Base-by-base conservation (phyloP, 1,140 invertebrate genomes). In the Radopholus similis region DNA sequence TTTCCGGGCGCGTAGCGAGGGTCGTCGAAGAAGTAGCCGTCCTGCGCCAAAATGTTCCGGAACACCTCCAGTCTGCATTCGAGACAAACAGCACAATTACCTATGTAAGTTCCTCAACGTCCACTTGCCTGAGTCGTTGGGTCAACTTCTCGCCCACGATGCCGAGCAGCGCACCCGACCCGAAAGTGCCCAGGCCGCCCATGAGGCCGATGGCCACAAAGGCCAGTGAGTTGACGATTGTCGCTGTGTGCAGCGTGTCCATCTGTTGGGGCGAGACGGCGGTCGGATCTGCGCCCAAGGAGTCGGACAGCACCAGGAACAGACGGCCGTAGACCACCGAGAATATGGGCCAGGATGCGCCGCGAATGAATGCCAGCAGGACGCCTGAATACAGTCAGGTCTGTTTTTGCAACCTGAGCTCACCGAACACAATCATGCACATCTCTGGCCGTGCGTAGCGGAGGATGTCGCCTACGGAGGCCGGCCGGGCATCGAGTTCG, bases 21-120 rank as follows among this genome's bases (percentile, higher is more conserved):
- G 53, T 85, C 78, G 77, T 87, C 86, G 82, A 85, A 87, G 67
- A 77, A 87, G 8, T 79, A 60, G 44, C 86, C 85, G 55, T 87
- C 85, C 47, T 62, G 59, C 4, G 59, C 40, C 1, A 62, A 42
- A 30, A 62, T 54, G n/a, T 30, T 34, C 6, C 28, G 47, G 28
- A 68, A 68, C 18, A 68, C 66, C 18, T 68, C 66, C 60, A 68
- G 42, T 23, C 66, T 51, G n/a, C 23, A 51, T 23, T 26, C 18
- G 47, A 28, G 47, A 11, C 38, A 23, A 51, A 51, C 47, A 1
- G 13, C 3, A 21, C 9, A 23, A 21, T 23, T 23, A 6, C 4
- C 47, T n/a, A n/a, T n/a, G n/a, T n/a, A n/a, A n/a, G n/a, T n/a
- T n/a, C n/a, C n/a, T 42, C 21, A n/a, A n/a, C n/a, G 15, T 23